Percentiles rank a stretch among this genome's conserved stretches.
Evolutionary conservation across 2,888 invertebrate genomes (phyloP).

Genomic region (Apotomis capreana): DNA sequence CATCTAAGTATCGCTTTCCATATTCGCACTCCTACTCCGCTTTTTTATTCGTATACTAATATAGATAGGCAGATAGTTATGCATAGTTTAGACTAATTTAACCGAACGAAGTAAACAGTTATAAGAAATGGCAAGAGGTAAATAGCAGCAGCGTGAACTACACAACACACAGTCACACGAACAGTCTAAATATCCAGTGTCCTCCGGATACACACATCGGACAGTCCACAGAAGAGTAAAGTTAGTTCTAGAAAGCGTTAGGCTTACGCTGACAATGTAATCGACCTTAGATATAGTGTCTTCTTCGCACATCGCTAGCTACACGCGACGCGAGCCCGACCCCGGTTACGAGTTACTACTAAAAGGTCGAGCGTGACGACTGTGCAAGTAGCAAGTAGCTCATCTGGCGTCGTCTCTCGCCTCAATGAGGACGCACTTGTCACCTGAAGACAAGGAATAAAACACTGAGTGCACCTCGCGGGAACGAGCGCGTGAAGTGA

Average conservation of each 20-base stretch:
- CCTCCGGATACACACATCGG: constrained; percentile 80
- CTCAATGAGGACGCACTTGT: constrained; percentile 91
- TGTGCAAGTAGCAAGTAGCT: constrained; percentile 80
- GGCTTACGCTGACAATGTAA: constrained; percentile 82
- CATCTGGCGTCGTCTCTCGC: constrained; percentile 87
- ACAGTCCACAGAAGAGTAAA: constrained; percentile 71
- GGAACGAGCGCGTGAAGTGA: constrained; percentile 77
- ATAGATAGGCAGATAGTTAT: constrained; percentile 37
- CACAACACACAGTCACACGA: constrained; percentile 81
- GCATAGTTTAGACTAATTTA: constrained; percentile 38
- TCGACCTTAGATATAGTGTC: constrained; percentile 81
- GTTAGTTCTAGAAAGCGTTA: constrained; percentile 81
- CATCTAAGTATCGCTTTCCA: constrained; percentile 76
- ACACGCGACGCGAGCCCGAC: constrained; percentile 77
- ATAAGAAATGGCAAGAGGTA: constrained; percentile 60
- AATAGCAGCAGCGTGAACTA: constrained; percentile 75
- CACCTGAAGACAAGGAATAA: constrained; percentile 89
- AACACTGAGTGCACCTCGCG: constrained; percentile 81
- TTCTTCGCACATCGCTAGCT: constrained; percentile 82
- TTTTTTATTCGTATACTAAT: constrained; percentile 42
- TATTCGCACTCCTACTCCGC: constrained; percentile 51
- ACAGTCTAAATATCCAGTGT: constrained; percentile 77
- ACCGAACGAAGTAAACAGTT: constrained; percentile 61
- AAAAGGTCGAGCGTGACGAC: constrained; percentile 77
- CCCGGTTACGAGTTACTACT: constrained; percentile 74